phyloP scores from a whole-genome alignment of 2,888 invertebrate species.

The Phoenoteleia sp. region DNA sequence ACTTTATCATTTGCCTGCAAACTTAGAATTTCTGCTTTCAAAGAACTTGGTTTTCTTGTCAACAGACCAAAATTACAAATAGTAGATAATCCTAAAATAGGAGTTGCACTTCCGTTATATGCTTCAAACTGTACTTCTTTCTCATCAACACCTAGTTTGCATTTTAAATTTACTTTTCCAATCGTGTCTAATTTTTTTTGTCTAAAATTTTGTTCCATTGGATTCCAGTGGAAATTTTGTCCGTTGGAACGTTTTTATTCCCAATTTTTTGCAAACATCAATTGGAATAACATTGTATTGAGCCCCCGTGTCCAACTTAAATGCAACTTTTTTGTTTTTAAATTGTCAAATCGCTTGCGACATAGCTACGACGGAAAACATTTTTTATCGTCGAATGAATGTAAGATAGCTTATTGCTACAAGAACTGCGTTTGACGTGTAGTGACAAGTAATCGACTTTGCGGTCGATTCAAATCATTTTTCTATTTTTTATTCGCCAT shows the following conservation, averaged over 20 bases:
- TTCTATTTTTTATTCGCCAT: not conserved
- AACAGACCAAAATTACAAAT: slow-evolving; percentile 1
- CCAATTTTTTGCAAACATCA: too few relatives aligned
- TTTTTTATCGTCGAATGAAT: slow-evolving; percentile 10
- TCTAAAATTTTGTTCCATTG: too few relatives aligned
- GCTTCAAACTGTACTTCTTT: slow-evolving; percentile 14
- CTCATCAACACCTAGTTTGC: not conserved
- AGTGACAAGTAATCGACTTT: slow-evolving; percentile 16
- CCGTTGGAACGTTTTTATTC: too few relatives aligned
- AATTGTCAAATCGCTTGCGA: too few relatives aligned
- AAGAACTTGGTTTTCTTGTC: too few relatives aligned
- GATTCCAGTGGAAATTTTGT: too few relatives aligned
- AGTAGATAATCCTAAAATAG: not conserved
- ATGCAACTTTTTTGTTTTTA: too few relatives aligned
- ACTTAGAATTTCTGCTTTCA: too few relatives aligned
- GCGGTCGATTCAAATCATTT: slow-evolving; percentile 25
- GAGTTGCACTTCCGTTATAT: not conserved
- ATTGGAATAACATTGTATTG: too few relatives aligned
- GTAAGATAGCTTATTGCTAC: slow-evolving; percentile 19
- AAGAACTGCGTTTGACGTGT: slow-evolving; percentile 23
- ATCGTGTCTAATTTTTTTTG: not conserved
- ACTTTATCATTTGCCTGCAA: not conserved
- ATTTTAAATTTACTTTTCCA: not conserved
- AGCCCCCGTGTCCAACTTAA: too few relatives aligned
- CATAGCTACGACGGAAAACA: not conserved